Percentiles rank a stretch among this genome's conserved stretches.
Evolutionary conservation across 2,888 invertebrate species (phyloP).

Genomic region (Pollenia amentaria): DNA sequence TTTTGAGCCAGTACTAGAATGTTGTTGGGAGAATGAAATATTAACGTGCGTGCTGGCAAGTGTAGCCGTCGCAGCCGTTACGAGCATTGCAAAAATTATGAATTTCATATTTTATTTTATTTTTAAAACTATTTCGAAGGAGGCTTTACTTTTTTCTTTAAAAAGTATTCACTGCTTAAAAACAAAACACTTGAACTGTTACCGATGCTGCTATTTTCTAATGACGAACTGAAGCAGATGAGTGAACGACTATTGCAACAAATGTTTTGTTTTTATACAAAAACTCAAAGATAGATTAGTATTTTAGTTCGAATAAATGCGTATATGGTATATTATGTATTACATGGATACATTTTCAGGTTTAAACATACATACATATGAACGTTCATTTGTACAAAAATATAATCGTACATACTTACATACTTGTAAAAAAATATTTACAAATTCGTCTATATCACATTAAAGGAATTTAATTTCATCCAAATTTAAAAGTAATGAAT

Average conservation of each 20-base stretch:
- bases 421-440: conserved; percentile 45
- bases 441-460: conserved; percentile 56
- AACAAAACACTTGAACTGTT: conserved; percentile 27
- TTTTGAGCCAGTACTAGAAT: conserved; percentile 85
- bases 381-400: conserved; percentile 17
- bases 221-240: conserved; percentile 77
- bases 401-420: conserved; percentile 46
- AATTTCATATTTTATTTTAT: conserved; percentile 18
- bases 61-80: conserved; percentile 76
- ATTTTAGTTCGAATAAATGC: conserved; percentile 25
- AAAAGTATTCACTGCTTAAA: conserved; percentile 10
- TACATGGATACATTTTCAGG: background rate
- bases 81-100: conserved; percentile 75
- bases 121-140: conserved; percentile 3
- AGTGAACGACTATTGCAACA: conserved; percentile 74
- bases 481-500: conserved; percentile 56
- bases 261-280: conserved; percentile 77
- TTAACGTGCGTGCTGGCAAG: conserved; percentile 80
- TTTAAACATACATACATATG: conserved; percentile 6
- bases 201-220: conserved; percentile 54
- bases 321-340: background rate
- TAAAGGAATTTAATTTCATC: conserved; percentile 64
- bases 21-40: conserved; percentile 80
- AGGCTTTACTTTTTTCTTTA: conserved; percentile 35
- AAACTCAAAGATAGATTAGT: conserved; percentile 15